Base-by-base conservation (phyloP, 1,140 invertebrate genomes). In the Trachymyrmex cornetzi region DNA sequence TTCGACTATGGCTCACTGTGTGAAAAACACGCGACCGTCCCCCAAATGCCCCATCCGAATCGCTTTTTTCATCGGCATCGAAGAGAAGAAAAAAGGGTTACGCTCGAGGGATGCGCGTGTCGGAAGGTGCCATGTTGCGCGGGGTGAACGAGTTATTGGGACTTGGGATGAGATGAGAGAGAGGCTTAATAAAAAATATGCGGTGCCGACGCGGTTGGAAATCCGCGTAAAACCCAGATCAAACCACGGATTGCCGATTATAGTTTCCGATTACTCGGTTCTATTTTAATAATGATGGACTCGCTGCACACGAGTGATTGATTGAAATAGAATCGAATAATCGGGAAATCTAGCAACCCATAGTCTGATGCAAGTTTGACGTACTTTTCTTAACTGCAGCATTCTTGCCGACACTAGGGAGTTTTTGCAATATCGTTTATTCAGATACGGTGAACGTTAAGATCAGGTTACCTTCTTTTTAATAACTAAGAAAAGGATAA, bases 11-110 rank as follows among this genome's bases (percentile, higher is more conserved):
- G 1, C 14, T 50, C 34, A 30, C 30, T n/a, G 66, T 38, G 61
- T n/a, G 57, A 91, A 88, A 85, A 89, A 50, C 89, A 90, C 89
- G 74, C 88, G 86, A 66, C 55, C 88, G 19, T 53, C 44, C 53
- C 48, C 88, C 80, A 84, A 44, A 2, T 81, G 88, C 77, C 16
- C 19, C n/a, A 77, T 55, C 57, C 22, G 14, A 89, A 67, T 88
- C 85, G 75, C 12, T 90, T 90, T 90, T 90, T 90, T 50, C 38
- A 38, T 34, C n/a, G 48, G 9, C 38, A 7, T 59, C 67, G 66
- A 19, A 16, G 12, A 67, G 64, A 66, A 38, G 48, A 22, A 81
- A 89, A 90, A 88, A 86, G 77, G 86, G 59, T 86, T 81, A 30
- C 48, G 77, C 53, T 55, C 57, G 61, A 64, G 61, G 67, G 80